These are phyloP conservation scores for Nowickia ferox DNA, from an alignment of 2,888 invertebrate genomes.

Conservation along the genomic window DNA sequence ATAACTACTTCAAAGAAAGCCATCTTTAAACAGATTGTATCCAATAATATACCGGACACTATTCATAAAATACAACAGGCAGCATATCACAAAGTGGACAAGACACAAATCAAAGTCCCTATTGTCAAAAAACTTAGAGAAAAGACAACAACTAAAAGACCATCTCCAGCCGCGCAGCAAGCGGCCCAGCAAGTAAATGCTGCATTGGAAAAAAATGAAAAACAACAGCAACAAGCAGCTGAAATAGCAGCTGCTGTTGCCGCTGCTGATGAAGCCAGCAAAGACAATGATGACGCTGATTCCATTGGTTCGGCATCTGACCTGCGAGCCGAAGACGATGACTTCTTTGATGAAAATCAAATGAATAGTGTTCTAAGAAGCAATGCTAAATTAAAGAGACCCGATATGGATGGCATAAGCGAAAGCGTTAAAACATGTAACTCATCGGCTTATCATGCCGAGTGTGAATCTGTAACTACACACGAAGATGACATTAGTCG, in stretches of 20 bases:
- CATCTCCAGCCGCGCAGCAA: constrained; percentile 80
- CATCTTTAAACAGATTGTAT: constrained; percentile 83
- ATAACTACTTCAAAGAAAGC: constrained; percentile 78
- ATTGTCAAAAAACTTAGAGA: constrained; percentile 84
- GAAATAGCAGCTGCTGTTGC: constrained; percentile 73
- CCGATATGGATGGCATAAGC: constrained; percentile 85
- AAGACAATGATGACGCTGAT: constrained; percentile 85
- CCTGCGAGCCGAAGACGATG: constrained; percentile 85
- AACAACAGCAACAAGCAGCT: constrained; percentile 75
- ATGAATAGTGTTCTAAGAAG: constrained; percentile 74
- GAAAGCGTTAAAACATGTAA: constrained; percentile 87
- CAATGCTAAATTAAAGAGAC: constrained; percentile 78
- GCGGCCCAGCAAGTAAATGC: constrained; percentile 78
- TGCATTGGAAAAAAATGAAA: constrained; percentile 73
- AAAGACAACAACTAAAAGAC: constrained; percentile 78
- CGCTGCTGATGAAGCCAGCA: constrained; percentile 73
- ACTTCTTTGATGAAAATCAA: constrained; percentile 83
- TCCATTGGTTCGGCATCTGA: constrained; percentile 90
- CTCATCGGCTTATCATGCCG: constrained; percentile 89
- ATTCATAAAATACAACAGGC: constrained; percentile 84
- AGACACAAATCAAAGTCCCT: constrained; percentile 81
- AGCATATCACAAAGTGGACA: constrained; percentile 84
- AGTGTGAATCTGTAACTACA: constrained; percentile 88
- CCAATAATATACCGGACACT: constrained; percentile 85
- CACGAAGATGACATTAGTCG: constrained; percentile 85